These are phyloP conservation scores for Seira ritae DNA, from an alignment of 2,888 invertebrate species.

Conservation along the genomic window DNA sequence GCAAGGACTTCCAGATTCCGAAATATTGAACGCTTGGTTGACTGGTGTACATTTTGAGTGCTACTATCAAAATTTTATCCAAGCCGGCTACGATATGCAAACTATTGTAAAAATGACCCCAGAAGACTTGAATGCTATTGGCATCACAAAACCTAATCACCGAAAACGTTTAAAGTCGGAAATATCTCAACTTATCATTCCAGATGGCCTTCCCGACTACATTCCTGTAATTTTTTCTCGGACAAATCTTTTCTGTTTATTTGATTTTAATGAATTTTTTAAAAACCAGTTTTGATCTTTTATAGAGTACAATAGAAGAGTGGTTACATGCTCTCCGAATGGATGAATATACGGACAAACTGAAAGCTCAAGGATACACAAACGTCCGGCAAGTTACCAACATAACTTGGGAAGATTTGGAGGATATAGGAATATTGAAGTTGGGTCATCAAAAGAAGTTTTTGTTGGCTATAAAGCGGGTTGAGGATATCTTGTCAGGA, in stretches of 20 bases:
- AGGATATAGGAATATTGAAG: slow-evolving; percentile 96
- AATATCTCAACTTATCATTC: slow-evolving; percentile 94
- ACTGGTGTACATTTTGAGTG: slow-evolving; percentile 95
- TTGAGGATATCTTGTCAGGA: slow-evolving; percentile 94
- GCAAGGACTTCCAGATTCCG: slow-evolving; percentile 89
- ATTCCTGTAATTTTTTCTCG: slow-evolving; percentile 84
- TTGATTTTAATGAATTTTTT: too few species aligned
- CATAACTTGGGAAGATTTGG: slow-evolving; percentile 98
- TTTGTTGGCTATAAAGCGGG: slow-evolving; percentile 95
- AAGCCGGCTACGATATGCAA: slow-evolving; percentile 97
- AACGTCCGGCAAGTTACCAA: slow-evolving; percentile 85
- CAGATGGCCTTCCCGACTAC: slow-evolving; percentile 96
- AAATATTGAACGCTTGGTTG: slow-evolving; percentile 90
- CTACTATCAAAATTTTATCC: slow-evolving; percentile 93
- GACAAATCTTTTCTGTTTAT: neutral
- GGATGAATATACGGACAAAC: slow-evolving; percentile 93
- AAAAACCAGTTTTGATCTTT: neutral
- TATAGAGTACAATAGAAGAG: slow-evolving; percentile 93
- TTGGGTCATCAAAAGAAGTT: slow-evolving; percentile 99
- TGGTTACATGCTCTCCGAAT: slow-evolving; percentile 94
- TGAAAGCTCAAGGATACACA: slow-evolving; percentile 94
- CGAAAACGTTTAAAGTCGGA: slow-evolving; percentile 96
- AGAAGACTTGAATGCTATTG: slow-evolving; percentile 84
- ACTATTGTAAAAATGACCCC: slow-evolving; percentile 99
- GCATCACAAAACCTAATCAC: slow-evolving; percentile 97